phyloP scores from a whole-genome alignment of 2,797 vertebrate genomes.

The Sebastes diploproa region DNA sequence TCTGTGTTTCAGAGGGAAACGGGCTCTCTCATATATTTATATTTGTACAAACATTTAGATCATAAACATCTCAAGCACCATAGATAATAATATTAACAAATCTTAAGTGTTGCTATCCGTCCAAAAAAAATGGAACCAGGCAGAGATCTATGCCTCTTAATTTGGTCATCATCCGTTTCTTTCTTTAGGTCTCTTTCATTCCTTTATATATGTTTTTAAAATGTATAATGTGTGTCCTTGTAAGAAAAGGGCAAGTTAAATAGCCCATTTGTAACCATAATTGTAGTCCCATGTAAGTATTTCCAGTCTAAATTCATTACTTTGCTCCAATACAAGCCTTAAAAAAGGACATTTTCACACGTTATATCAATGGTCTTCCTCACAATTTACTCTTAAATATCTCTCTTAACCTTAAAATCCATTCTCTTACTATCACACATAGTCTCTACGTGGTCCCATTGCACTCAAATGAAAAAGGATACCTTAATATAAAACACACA shows the following conservation, averaged over 20 bases:
- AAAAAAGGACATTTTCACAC: not conserved
- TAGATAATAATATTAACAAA: constrained; percentile 75
- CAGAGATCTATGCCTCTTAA: constrained; percentile 71
- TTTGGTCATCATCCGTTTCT: constrained; percentile 31
- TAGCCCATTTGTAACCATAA: not conserved
- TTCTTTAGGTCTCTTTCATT: constrained; percentile 28
- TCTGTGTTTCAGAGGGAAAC: constrained; percentile 63
- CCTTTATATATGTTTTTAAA: constrained; percentile 2
- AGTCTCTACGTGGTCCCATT: constrained; percentile 71
- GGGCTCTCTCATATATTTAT: constrained; percentile 75
- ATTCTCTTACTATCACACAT: constrained; percentile 9
- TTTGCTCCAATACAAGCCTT: constrained; percentile 25
- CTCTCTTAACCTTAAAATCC: constrained; percentile 4
- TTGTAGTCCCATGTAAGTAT: not conserved
- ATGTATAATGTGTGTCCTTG: constrained; percentile 4
- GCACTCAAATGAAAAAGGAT: constrained; percentile 62
- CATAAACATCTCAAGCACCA: constrained; percentile 86
- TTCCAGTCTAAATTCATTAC: constrained; percentile 16
- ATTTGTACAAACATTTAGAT: constrained; percentile 85
- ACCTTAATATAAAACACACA: constrained; percentile 85
- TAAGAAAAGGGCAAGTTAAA: not conserved
- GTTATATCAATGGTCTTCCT: not conserved
- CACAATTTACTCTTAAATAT: constrained; percentile 31
- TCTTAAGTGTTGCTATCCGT: constrained; percentile 63
- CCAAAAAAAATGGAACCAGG: constrained; percentile 79